A percentile compares a stretch with the other conserved stretches of the same genome.
phyloP scores from a whole-genome alignment of 92 coral and sea anemone species.

The Galaxea fascicularis region DNA sequence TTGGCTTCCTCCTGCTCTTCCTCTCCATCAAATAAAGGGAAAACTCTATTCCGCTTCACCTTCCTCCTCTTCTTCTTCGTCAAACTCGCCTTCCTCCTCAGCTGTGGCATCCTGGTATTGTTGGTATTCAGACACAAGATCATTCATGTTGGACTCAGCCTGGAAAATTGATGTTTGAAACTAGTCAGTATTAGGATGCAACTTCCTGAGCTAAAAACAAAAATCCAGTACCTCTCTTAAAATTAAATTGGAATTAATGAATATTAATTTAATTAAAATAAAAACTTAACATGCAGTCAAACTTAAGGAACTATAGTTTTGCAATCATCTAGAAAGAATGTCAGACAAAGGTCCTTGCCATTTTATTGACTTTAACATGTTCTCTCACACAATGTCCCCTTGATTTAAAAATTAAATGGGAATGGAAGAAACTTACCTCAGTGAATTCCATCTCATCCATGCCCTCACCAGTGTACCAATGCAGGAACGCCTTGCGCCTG shows the following conservation, averaged over 20 bases:
- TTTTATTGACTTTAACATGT: no score
- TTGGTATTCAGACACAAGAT: conserved; percentile 98
- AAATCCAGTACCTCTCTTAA: no score
- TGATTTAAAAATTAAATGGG: not conserved
- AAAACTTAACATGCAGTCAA: no score
- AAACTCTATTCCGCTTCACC: conserved; percentile 75
- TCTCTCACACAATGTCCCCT: no score
- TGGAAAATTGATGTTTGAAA: conserved; percentile 1
- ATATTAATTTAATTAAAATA: no score
- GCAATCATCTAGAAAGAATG: no score
- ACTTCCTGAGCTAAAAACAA: no score
- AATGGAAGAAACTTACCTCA: conserved; percentile 63
- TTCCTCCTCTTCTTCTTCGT: conserved; percentile 97
- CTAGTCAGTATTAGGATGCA: no score
- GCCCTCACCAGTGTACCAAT: conserved; percentile 99
- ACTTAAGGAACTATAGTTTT: no score
- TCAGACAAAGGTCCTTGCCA: no score
- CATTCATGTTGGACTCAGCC: conserved; percentile 99
- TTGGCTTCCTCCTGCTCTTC: not conserved
- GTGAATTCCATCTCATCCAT: conserved; percentile 99
- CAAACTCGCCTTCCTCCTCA: conserved; percentile 99
- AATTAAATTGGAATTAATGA: no score
- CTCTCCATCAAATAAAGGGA: no score
- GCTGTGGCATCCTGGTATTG: conserved; percentile 99
- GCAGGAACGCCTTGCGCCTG: conserved; percentile 95